phyloP scores from a whole-genome alignment of 1,140 invertebrate genomes.

The Hetaerina americana region DNA sequence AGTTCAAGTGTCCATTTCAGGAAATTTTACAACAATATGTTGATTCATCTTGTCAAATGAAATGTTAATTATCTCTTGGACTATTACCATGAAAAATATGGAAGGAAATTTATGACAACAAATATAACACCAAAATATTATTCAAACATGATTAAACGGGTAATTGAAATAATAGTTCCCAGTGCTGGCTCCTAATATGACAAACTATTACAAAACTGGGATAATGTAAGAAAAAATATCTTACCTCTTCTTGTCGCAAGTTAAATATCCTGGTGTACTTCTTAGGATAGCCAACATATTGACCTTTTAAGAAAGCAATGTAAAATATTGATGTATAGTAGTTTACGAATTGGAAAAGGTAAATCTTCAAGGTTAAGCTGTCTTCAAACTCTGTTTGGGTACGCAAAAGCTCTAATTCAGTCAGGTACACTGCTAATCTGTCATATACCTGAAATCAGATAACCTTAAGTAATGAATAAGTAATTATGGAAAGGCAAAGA shows the following conservation, averaged over 20 bases:
- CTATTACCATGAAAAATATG: too few species aligned
- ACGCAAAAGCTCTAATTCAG: constrained; percentile 83
- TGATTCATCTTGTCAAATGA: too few species aligned
- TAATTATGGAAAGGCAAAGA: neutral
- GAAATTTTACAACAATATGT: too few species aligned
- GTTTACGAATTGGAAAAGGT: constrained; percentile 95
- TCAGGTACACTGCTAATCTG: constrained; percentile 79
- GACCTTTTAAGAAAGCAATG: constrained; percentile 95
- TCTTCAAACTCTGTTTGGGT: constrained; percentile 98
- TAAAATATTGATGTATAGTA: constrained; percentile 98
- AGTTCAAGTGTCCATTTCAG: too few species aligned
- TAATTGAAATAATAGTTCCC: too few species aligned
- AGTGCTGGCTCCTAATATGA: too few species aligned
- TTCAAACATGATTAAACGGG: too few species aligned
- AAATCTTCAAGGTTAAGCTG: constrained; percentile 91
- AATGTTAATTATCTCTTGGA: too few species aligned
- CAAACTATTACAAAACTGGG: too few species aligned
- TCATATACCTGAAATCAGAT: constrained; percentile 58
- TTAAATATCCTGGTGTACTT: constrained; percentile 61
- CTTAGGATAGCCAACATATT: constrained; percentile 73
- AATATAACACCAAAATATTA: too few species aligned
- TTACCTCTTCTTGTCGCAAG: constrained; percentile 71
- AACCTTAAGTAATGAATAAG: constrained; percentile 8
- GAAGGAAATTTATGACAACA: too few species aligned
- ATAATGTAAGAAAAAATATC: too few species aligned